Evolutionary conservation across 2,888 invertebrate genomes (phyloP).

Genomic region (Agonopterix subpropinquella): DNA sequence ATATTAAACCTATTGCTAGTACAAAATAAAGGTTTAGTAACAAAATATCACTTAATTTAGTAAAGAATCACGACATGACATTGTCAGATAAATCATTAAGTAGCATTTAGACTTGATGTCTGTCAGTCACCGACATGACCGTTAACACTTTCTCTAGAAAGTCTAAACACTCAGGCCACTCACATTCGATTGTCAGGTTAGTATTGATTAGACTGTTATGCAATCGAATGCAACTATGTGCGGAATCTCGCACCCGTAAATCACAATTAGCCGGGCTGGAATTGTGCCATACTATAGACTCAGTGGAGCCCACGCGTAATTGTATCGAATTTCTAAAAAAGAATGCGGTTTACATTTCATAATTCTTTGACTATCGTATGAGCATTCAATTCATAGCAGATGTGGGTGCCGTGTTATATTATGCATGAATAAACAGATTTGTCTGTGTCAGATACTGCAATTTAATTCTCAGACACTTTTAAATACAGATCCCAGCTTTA

Average conservation of each 20-base stretch:
- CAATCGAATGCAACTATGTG: neutral
- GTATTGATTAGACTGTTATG: neutral
- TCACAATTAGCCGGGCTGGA: neutral
- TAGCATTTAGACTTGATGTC: neutral
- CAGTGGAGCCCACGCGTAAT: constrained; percentile 12
- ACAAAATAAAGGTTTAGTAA: too few relatives aligned
- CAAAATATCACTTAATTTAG: too few relatives aligned
- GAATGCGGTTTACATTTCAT: constrained; percentile 14
- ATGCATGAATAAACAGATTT: constrained; percentile 9
- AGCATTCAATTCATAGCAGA: constrained; percentile 11
- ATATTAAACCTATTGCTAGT: too few relatives aligned
- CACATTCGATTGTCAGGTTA: neutral
- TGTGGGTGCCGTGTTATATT: constrained; percentile 9
- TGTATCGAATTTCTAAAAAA: constrained; percentile 17
- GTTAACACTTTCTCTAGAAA: neutral
- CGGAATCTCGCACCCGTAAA: neutral
- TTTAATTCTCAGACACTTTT: neutral
- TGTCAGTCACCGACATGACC: neutral
- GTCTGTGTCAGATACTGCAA: neutral
- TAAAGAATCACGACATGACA: too few relatives aligned
- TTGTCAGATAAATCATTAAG: too few relatives aligned
- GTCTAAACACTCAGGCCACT: neutral
- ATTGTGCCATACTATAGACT: constrained; percentile 11
- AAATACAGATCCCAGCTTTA: neutral
- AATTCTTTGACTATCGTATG: constrained; percentile 9